A percentile compares a stretch with the other conserved stretches of the same genome.
Conservation (phyloP, 2,888 invertebrate genomes). For the Odontomyia ornata region DNA sequence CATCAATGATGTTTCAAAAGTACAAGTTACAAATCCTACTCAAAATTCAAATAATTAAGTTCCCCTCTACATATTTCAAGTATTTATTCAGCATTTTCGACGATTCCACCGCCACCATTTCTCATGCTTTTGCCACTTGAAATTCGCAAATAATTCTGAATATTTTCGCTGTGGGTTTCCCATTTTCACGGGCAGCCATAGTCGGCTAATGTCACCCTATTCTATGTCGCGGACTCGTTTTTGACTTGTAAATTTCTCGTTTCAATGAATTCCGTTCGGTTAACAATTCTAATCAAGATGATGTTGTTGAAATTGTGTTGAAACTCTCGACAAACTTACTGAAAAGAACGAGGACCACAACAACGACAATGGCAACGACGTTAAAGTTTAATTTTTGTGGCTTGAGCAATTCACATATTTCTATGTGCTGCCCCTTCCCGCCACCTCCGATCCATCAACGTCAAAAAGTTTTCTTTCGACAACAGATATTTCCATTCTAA, state of each 20-base stretch:
- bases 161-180: background rate
- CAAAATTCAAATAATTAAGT: background rate
- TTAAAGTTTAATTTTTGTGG: constrained; percentile 32
- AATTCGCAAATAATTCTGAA: background rate
- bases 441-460: background rate
- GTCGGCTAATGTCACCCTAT: background rate
- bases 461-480: constrained; percentile 24
- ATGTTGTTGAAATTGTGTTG: background rate
- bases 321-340: background rate
- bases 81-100: constrained; percentile 13
- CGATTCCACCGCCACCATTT: background rate
- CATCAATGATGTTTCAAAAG: no score
- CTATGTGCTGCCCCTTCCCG: background rate
- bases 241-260: constrained; percentile 34
- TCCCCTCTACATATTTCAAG: background rate
- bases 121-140: background rate
- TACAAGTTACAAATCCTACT: no score
- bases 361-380: background rate
- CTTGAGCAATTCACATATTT: background rate
- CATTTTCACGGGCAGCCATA: background rate
- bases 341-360: no score
- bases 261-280: constrained; percentile 21
- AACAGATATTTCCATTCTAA: constrained; percentile 11
- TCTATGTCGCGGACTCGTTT: background rate
- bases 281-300: constrained; percentile 36